Conservation (phyloP, 2,888 invertebrate genomes). For the Antheraea assamensis region DNA sequence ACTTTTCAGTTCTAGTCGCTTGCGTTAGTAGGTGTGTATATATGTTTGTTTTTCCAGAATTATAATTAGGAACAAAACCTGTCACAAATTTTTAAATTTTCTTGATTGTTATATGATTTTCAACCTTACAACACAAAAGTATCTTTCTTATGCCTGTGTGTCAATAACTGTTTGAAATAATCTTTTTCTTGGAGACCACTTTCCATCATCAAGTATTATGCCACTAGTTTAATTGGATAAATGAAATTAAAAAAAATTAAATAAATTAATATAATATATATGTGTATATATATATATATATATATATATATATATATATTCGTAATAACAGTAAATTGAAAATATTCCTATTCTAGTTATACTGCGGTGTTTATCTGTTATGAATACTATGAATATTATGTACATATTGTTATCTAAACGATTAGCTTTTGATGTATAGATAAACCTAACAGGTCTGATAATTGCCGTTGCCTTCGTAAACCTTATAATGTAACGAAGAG, state of each 20-base stretch:
- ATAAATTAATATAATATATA: not conserved
- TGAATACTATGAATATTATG: not conserved
- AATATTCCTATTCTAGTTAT: not conserved
- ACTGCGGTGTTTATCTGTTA: not conserved
- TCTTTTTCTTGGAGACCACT: no score
- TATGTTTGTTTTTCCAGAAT: not conserved
- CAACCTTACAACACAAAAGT: no score
- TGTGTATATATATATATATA: not conserved
- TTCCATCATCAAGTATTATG: no score
- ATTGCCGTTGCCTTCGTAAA: constrained; percentile 1
- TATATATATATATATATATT: no score
- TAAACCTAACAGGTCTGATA: constrained; percentile 1
- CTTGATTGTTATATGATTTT: not conserved
- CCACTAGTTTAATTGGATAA: not conserved
- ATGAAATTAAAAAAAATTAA: not conserved
- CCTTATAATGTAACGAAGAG: not conserved
- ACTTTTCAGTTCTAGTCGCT: not conserved
- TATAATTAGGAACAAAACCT: no score
- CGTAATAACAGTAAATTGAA: not conserved
- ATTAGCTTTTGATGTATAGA: not conserved
- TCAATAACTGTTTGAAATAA: no score
- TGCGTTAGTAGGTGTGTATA: not conserved
- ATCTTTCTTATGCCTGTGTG: no score
- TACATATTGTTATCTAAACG: not conserved
- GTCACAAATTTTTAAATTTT: not conserved